A percentile compares a stretch with the other conserved stretches of the same genome.
Conservation (phyloP, 2,888 invertebrate genomes). For the Lasioglossum zephyrum region DNA sequence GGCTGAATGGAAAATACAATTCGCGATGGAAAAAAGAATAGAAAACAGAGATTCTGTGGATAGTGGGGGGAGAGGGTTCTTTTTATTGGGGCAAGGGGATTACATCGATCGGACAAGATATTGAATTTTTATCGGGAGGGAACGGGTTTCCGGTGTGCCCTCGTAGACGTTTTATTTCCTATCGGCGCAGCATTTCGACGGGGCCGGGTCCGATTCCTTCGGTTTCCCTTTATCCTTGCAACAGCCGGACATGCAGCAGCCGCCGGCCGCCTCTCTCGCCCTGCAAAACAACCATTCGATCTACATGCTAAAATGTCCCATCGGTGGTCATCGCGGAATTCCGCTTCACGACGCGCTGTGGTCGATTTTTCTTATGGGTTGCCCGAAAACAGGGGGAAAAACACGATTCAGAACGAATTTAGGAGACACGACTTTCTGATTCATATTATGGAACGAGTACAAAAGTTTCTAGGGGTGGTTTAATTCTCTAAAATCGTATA, state of each 20-base stretch:
- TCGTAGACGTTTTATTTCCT: constrained; percentile 30
- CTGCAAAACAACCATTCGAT: constrained; percentile 51
- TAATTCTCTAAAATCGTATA: not conserved
- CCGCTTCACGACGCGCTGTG: not conserved
- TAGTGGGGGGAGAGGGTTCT: not conserved
- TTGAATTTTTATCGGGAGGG: constrained; percentile 2
- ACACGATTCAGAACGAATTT: not conserved
- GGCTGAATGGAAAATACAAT: not conserved
- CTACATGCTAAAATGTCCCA: constrained; percentile 11
- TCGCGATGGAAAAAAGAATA: not conserved
- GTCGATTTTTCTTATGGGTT: not conserved
- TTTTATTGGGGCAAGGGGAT: constrained; percentile 7
- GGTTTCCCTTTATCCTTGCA: constrained; percentile 69
- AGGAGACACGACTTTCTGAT: not conserved
- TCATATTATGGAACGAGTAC: not conserved
- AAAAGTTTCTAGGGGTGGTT: not conserved
- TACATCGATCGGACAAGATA: constrained; percentile 13
- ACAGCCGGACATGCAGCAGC: constrained; percentile 75
- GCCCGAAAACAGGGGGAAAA: not conserved
- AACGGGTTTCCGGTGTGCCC: not conserved
- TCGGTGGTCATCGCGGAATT: constrained; percentile 2
- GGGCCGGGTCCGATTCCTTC: constrained; percentile 32
- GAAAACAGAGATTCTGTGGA: not conserved
- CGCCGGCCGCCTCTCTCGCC: constrained; percentile 73
- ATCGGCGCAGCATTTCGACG: constrained; percentile 51